phyloP scores from a whole-genome alignment of 1,140 invertebrate species.

The Asbolus verrucosus region DNA sequence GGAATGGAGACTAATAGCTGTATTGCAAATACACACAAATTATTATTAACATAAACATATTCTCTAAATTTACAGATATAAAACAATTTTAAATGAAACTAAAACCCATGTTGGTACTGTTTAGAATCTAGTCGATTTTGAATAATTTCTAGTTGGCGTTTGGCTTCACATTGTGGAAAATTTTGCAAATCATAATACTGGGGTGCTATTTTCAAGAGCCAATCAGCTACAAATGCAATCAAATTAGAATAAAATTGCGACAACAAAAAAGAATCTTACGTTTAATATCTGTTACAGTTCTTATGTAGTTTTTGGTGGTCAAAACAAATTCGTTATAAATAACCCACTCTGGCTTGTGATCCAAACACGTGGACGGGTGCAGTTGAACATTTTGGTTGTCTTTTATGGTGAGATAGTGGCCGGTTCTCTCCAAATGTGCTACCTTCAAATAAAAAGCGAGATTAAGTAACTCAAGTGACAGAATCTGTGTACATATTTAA shows the following conservation, averaged over 20 bases:
- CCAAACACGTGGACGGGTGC: conserved; percentile 98
- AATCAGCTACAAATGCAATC: conserved; percentile 90
- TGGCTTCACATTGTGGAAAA: conserved; percentile 98
- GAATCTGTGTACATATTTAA: conserved; percentile 66
- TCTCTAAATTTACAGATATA: conserved; percentile 3
- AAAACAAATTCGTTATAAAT: conserved; percentile 99
- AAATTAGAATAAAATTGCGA: conserved; percentile 48
- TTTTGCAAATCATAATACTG: conserved; percentile 99
- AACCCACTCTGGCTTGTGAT: conserved; percentile 99
- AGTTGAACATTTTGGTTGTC: conserved; percentile 99
- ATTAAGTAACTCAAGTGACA: not conserved
- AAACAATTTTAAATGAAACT: conserved; percentile 48
- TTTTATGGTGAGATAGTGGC: conserved; percentile 98
- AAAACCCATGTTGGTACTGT: conserved; percentile 90
- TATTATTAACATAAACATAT: conserved; percentile 14
- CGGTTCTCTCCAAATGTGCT: conserved; percentile 94
- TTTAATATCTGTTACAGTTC: conserved; percentile 99
- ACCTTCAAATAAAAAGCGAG: conserved; percentile 70
- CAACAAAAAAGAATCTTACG: conserved; percentile 85
- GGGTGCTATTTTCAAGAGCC: conserved; percentile 94
- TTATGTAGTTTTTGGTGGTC: conserved; percentile 99
- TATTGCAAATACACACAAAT: conserved; percentile 19
- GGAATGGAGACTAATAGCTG: conserved; percentile 20
- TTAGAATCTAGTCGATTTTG: conserved; percentile 86
- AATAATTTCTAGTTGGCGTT: conserved; percentile 89